phyloP scores from a whole-genome alignment of 2,888 invertebrate genomes.

The Nomada goodeniana region DNA sequence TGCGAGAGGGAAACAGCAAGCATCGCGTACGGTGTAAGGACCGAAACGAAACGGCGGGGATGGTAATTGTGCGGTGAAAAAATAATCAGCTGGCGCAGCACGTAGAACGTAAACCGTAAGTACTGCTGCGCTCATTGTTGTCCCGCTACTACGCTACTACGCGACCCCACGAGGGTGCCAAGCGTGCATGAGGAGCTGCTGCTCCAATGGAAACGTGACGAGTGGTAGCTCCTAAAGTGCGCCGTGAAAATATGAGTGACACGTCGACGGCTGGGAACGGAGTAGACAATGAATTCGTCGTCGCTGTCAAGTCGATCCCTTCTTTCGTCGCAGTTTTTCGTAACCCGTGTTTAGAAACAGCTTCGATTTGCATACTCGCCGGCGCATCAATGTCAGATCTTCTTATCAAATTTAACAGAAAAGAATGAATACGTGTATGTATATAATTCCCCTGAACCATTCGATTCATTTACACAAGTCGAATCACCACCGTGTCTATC shows the following conservation, averaged over 20 bases:
- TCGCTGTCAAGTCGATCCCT: background rate
- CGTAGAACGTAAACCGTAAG: slow-evolving; percentile 66
- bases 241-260: slow-evolving; percentile 56
- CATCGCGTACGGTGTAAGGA: slow-evolving; percentile 15
- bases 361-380: background rate
- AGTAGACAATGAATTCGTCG: slow-evolving; percentile 11
- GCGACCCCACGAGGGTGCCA: slow-evolving; percentile 50
- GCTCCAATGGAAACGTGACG: slow-evolving; percentile 64
- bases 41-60: slow-evolving; percentile 60
- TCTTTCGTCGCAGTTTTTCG: background rate
- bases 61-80: slow-evolving; percentile 80
- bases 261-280: slow-evolving; percentile 7
- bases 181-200: slow-evolving; percentile 57
- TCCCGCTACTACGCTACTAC: slow-evolving; percentile 25
- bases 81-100: slow-evolving; percentile 79
- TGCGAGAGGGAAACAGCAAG: background rate
- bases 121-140: slow-evolving; percentile 59
- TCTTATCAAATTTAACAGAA: no score
- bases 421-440: no score
- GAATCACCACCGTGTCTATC: no score
- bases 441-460: no score
- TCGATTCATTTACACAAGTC: no score
- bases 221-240: slow-evolving; percentile 49
- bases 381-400: no score
- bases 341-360: background rate